Percentiles rank a stretch among this genome's conserved stretches.
These are phyloP conservation scores for Clupea harengus DNA, from an alignment of 2,113 vertebrate species.

Conservation along the genomic window DNA sequence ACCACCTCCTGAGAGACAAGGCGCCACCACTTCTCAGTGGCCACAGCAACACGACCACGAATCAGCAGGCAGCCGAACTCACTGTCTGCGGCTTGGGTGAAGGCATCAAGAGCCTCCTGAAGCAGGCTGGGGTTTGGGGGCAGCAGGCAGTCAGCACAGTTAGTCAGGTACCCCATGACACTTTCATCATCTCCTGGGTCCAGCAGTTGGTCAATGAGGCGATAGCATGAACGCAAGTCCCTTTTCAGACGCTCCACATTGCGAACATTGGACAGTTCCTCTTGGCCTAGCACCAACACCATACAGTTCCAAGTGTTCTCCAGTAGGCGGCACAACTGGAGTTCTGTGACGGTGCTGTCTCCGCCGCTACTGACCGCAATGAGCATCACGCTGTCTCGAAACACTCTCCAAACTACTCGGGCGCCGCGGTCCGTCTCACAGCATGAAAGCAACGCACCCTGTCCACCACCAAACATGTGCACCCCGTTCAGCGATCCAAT, in stretches of 20 bases:
- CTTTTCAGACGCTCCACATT: conserved; percentile 89
- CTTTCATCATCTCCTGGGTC: conserved; percentile 63
- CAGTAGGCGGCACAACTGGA: conserved; percentile 76
- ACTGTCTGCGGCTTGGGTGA: conserved; percentile 73
- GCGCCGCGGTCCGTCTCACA: conserved; percentile 76
- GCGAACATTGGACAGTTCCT: conserved; percentile 77
- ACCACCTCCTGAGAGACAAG: conserved; percentile 79
- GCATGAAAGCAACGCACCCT: conserved; percentile 73
- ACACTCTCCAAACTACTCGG: conserved; percentile 82
- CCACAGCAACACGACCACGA: conserved; percentile 71
- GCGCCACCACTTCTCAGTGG: conserved; percentile 88
- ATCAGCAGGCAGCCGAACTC: conserved; percentile 80
- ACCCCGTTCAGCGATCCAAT: conserved; percentile 89
- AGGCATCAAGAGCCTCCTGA: conserved; percentile 77
- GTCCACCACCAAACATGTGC: conserved; percentile 87
- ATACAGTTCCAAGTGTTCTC: conserved; percentile 86
- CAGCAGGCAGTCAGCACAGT: conserved; percentile 80
- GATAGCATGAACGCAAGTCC: conserved; percentile 81
- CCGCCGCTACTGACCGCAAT: conserved; percentile 78
- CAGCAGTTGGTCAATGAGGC: conserved; percentile 82
- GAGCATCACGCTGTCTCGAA: conserved; percentile 85
- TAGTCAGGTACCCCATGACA: conserved; percentile 79
- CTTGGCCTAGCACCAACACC: conserved; percentile 86
- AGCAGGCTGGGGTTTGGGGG: conserved; percentile 67
- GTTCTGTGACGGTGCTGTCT: conserved; percentile 59